phyloP scores from a whole-genome alignment of 2,797 vertebrate genomes.

The Harpagifer antarcticus region DNA sequence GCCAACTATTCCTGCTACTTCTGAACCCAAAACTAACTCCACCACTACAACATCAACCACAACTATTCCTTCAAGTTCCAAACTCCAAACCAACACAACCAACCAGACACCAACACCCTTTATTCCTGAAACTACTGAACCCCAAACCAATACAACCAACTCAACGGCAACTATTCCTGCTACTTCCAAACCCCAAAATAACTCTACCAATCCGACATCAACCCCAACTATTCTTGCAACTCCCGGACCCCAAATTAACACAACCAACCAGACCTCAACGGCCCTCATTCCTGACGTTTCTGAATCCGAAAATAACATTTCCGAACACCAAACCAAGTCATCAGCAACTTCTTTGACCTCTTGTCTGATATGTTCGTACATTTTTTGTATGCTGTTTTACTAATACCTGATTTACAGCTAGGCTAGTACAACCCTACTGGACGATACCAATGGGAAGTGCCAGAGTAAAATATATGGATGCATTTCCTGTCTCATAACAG shows the following conservation, averaged over 20 bases:
- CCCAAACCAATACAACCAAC: too few species aligned
- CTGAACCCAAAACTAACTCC: not conserved
- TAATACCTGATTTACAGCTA: not conserved
- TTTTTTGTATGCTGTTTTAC: not conserved
- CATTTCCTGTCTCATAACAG: not conserved
- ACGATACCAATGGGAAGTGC: not conserved
- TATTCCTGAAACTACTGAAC: too few species aligned
- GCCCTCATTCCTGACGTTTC: too few species aligned
- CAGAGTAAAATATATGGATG: not conserved
- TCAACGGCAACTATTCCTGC: too few species aligned
- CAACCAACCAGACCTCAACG: too few species aligned
- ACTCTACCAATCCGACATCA: not conserved
- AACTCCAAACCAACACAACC: not conserved
- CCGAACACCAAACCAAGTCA: not conserved
- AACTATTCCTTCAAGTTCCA: not conserved
- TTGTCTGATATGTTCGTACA: not conserved
- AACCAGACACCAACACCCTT: too few species aligned
- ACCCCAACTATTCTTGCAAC: accelerated
- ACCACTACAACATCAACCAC: not conserved
- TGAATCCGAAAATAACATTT: too few species aligned
- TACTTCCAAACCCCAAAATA: not conserved
- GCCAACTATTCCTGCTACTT: not conserved
- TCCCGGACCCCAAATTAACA: too few species aligned
- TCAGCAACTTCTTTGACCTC: not conserved
- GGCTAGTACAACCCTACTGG: not conserved